Conservation (phyloP, 2,888 invertebrate species). For the Fragum sueziense region DNA sequence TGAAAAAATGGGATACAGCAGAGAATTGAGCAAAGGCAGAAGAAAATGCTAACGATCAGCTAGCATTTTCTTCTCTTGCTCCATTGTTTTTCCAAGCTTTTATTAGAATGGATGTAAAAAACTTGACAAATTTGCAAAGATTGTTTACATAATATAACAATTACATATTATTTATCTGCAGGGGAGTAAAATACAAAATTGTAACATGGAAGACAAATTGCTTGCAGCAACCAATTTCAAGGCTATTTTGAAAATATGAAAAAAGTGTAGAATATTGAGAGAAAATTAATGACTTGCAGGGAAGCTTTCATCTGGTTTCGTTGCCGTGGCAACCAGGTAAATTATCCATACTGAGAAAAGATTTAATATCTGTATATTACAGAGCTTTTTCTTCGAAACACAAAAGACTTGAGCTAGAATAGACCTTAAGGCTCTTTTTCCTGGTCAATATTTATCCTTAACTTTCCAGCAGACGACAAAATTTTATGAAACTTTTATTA, state of each 20-base stretch:
- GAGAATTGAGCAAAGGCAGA: too few relatives aligned
- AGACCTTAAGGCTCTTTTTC: constrained; percentile 1
- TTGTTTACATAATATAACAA: too few relatives aligned
- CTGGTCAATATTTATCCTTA: not conserved
- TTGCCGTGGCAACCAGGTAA: constrained; percentile 60
- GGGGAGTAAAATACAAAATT: too few relatives aligned
- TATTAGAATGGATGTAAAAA: too few relatives aligned
- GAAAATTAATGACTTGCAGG: constrained; percentile 51
- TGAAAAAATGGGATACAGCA: too few relatives aligned
- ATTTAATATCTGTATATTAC: constrained; percentile 41
- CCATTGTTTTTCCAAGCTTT: too few relatives aligned
- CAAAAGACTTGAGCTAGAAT: constrained; percentile 8
- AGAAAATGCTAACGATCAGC: too few relatives aligned
- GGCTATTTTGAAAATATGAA: constrained; percentile 15
- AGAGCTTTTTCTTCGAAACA: constrained; percentile 21
- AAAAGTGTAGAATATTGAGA: constrained; percentile 1
- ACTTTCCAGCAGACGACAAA: too few relatives aligned
- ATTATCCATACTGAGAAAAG: constrained; percentile 47
- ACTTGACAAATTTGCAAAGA: too few relatives aligned
- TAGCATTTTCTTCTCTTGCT: too few relatives aligned
- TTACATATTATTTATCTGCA: too few relatives aligned
- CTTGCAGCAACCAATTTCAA: not conserved
- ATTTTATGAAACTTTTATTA: too few relatives aligned
- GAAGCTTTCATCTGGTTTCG: constrained; percentile 46
- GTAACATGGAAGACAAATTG: not conserved